These are phyloP conservation scores for Aleiodes testaceus DNA, from an alignment of 2,888 invertebrate genomes.

Conservation along the genomic window DNA sequence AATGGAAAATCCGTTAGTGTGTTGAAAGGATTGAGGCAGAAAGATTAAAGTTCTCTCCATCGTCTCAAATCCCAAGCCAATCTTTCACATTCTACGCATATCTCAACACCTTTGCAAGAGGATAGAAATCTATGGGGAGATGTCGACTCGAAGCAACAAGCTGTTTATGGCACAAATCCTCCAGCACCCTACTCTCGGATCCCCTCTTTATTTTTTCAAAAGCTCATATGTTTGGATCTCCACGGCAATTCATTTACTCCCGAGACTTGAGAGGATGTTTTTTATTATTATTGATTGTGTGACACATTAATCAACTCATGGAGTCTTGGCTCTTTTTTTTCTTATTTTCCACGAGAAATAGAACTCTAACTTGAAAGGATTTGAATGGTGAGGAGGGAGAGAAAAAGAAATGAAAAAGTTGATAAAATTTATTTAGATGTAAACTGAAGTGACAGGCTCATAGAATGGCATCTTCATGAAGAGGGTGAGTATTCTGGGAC, in stretches of 20 bases:
- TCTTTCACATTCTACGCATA: slow-evolving; percentile 68
- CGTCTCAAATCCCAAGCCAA: slow-evolving; percentile 47
- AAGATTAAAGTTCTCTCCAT: neutral
- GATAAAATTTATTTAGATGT: slow-evolving; percentile 28
- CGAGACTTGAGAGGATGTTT: no score
- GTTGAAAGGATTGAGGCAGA: slow-evolving; percentile 7
- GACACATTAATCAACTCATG: no score
- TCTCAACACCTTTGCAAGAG: slow-evolving; percentile 55
- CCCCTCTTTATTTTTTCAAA: slow-evolving; percentile 15
- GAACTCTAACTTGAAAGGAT: slow-evolving; percentile 20
- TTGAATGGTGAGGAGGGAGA: neutral
- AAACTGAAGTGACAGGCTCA: slow-evolving; percentile 26
- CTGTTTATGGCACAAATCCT: slow-evolving; percentile 68
- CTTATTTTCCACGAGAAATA: neutral
- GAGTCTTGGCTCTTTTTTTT: no score
- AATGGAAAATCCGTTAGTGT: slow-evolving; percentile 5
- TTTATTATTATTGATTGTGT: no score
- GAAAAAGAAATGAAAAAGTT: slow-evolving; percentile 21
- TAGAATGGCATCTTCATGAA: slow-evolving; percentile 42
- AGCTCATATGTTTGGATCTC: slow-evolving; percentile 49
- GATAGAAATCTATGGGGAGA: slow-evolving; percentile 37
- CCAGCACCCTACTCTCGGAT: slow-evolving; percentile 38
- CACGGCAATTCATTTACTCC: slow-evolving; percentile 38
- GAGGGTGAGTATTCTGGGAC: slow-evolving; percentile 57
- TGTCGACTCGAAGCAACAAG: slow-evolving; percentile 69